These are phyloP conservation scores for Pseudopipra pipra DNA, from an alignment of 2,113 vertebrate species.

Conservation along the genomic window DNA sequence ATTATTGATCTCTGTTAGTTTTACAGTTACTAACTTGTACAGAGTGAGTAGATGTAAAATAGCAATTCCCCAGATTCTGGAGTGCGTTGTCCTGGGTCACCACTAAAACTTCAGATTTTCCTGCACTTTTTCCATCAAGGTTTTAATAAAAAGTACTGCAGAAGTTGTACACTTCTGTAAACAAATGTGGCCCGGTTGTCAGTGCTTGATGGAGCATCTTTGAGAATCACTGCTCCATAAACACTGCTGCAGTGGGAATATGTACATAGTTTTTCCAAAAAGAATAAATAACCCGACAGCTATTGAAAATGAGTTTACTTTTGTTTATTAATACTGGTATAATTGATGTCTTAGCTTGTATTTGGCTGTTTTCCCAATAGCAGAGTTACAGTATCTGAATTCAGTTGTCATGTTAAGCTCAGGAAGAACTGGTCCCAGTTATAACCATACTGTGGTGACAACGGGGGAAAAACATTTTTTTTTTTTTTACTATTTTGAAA, in stretches of 20 bases:
- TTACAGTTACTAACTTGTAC: neutral
- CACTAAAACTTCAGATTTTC: neutral
- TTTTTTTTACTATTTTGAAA: neutral
- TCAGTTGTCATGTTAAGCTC: neutral
- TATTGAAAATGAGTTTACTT: neutral
- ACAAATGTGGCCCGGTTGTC: neutral
- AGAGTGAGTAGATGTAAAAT: neutral
- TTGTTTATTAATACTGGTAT: neutral
- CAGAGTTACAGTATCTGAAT: neutral
- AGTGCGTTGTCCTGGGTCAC: neutral
- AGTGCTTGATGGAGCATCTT: neutral
- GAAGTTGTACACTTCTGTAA: neutral
- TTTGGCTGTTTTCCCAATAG: neutral
- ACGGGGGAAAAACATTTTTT: neutral
- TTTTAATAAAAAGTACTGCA: neutral
- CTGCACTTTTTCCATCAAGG: neutral
- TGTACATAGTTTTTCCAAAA: neutral
- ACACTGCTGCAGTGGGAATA: neutral
- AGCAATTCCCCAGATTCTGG: neutral
- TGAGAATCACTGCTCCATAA: neutral
- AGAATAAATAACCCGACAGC: neutral
- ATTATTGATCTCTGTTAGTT: neutral
- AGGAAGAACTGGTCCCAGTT: neutral
- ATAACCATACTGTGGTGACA: rapidly evolving
- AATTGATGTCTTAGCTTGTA: neutral